Evolutionary conservation across 2,888 invertebrate species (phyloP).

Genomic region (Leucoma salicis): DNA sequence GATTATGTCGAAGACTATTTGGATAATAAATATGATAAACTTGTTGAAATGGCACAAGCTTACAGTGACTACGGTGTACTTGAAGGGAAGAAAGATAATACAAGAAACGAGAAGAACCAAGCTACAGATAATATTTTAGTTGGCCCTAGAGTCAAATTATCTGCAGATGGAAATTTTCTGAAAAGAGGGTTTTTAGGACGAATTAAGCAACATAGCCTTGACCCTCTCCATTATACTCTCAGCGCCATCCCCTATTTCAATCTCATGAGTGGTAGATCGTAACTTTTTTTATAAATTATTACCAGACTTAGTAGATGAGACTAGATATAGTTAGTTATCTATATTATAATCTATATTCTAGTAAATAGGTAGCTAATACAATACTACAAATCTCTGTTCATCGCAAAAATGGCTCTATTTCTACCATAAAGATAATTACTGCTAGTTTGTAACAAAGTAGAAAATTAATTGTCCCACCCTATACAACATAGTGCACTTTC

Average conservation of each 20-base stretch:
- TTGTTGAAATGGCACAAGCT: slow-evolving; percentile 61
- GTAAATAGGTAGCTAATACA: no score
- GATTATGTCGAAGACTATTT: slow-evolving; percentile 62
- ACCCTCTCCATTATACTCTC: not conserved
- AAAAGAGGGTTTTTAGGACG: slow-evolving; percentile 6
- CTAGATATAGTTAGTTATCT: no score
- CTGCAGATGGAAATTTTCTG: slow-evolving; percentile 9
- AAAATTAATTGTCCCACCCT: no score
- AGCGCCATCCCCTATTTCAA: not conserved
- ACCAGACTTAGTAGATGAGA: no score
- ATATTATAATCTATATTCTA: no score
- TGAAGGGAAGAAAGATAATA: slow-evolving; percentile 45
- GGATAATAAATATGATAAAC: slow-evolving; percentile 46
- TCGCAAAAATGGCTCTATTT: no score
- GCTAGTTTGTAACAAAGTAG: no score
- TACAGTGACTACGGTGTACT: slow-evolving; percentile 73
- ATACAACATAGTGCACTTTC: no score
- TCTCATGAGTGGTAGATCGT: not conserved
- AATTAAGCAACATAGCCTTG: slow-evolving; percentile 32
- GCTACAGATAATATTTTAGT: slow-evolving; percentile 15
- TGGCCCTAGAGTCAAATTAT: slow-evolving; percentile 31
- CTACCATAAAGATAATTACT: no score
- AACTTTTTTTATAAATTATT: not conserved
- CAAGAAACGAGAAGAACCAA: slow-evolving; percentile 35
- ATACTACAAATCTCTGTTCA: no score